Percentiles rank a stretch among this genome's conserved stretches.
Conservation (phyloP, 1,140 invertebrate genomes). For the Halictus rubicundus region DNA sequence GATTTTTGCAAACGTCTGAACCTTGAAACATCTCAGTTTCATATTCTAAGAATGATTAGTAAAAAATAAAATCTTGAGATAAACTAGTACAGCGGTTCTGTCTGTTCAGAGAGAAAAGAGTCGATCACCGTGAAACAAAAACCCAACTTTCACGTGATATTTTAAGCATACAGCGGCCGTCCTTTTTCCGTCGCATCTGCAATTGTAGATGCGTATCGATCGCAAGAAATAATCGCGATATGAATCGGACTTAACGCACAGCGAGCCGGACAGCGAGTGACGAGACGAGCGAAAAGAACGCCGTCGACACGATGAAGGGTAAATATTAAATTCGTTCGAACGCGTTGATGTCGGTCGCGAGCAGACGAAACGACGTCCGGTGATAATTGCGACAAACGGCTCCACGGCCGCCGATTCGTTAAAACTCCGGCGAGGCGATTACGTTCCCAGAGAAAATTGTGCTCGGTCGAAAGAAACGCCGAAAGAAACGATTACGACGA, state of each 20-base stretch:
- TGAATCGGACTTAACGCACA: background rate
- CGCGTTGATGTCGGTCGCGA: background rate
- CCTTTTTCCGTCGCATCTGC: too few species aligned
- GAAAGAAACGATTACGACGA: constrained; percentile 45
- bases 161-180: too few species aligned
- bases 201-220: background rate
- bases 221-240: background rate
- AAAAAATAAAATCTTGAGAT: too few species aligned
- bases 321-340: constrained; percentile 28
- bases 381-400: constrained; percentile 15
- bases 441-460: constrained; percentile 47
- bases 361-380: background rate
- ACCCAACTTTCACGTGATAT: too few species aligned
- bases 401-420: constrained; percentile 34
- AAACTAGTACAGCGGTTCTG: too few species aligned
- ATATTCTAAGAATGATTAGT: too few species aligned
- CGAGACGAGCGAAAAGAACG: constrained; percentile 2
- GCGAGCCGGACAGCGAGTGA: background rate
- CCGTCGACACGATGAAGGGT: background rate
- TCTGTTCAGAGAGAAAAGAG: too few species aligned
- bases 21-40: too few species aligned
- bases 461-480: constrained; percentile 36
- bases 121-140: too few species aligned
- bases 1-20: too few species aligned
- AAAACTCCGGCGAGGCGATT: constrained; percentile 44